Evolutionary conservation across 2,113 vertebrate genomes (phyloP).

Genomic region (Oenanthe oenanthe): DNA sequence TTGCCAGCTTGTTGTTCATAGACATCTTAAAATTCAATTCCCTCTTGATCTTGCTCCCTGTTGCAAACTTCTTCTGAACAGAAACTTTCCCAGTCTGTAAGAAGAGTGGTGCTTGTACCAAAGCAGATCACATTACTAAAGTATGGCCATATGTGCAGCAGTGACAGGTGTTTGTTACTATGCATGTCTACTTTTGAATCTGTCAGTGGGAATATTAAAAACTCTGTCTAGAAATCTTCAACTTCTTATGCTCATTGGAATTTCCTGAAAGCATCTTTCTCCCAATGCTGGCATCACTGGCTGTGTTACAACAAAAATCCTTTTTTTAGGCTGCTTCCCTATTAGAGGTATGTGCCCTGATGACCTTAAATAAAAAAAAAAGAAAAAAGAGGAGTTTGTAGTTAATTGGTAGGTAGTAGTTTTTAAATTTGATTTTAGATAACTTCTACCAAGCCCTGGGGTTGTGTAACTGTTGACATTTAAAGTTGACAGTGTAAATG

Average conservation of each 20-base stretch:
- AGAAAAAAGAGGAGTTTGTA: background rate
- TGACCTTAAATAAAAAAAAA: background rate
- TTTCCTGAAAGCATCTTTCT: constrained; percentile 22
- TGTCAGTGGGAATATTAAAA: constrained; percentile 34
- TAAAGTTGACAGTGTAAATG: background rate
- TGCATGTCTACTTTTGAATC: constrained; percentile 37
- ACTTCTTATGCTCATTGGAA: background rate
- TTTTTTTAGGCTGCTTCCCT: background rate
- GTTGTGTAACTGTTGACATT: background rate
- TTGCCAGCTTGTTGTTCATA: constrained; percentile 21
- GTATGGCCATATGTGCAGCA: constrained; percentile 29
- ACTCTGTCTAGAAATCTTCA: background rate
- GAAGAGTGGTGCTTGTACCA: background rate
- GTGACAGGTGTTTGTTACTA: constrained; percentile 38
- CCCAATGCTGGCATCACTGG: background rate
- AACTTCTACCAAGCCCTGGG: background rate
- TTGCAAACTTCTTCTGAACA: background rate
- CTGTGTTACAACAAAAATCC: background rate
- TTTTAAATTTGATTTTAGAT: background rate
- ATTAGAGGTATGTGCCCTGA: background rate
- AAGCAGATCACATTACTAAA: constrained; percentile 13
- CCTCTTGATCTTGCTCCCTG: constrained; percentile 16
- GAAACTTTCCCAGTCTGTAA: background rate
- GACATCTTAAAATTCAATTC: background rate
- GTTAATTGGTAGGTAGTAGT: background rate